A percentile compares a stretch with the other conserved stretches of the same genome.
Evolutionary conservation across 92 coral and sea anemone genomes (phyloP).

Genomic region (Blastomussa wellsi): DNA sequence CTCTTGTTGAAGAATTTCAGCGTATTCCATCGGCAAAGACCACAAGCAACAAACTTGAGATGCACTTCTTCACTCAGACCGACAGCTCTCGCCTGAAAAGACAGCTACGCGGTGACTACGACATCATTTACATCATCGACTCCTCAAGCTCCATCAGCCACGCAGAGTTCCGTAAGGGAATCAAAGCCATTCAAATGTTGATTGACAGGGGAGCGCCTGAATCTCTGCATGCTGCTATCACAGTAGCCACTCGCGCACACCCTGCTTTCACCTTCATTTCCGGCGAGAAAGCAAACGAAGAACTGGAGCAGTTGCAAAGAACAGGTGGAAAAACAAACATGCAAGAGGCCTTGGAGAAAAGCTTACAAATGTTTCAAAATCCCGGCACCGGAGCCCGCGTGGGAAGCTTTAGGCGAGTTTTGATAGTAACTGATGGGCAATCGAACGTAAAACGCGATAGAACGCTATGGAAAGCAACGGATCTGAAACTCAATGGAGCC

Average conservation of each 20-base stretch:
- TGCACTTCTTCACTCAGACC: conserved; percentile 47
- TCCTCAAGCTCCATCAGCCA: conserved; percentile 77
- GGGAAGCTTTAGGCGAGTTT: conserved; percentile 66
- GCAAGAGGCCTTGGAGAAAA: conserved; percentile 74
- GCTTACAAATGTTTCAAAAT: conserved; percentile 49
- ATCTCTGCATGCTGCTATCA: conserved; percentile 62
- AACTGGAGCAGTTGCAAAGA: conserved; percentile 56
- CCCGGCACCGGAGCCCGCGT: conserved; percentile 50
- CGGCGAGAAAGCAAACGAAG: conserved; percentile 42
- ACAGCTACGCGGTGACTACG: conserved; percentile 60
- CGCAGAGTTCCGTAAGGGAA: conserved; percentile 64
- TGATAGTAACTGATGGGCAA: conserved; percentile 85
- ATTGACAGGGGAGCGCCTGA: conserved; percentile 51
- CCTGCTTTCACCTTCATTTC: conserved; percentile 56
- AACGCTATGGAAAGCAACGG: conserved; percentile 65
- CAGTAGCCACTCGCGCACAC: conserved; percentile 70
- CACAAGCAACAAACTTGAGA: conserved; percentile 61
- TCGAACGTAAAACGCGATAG: conserved; percentile 62
- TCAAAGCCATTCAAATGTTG: conserved; percentile 58
- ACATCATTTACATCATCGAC: conserved; percentile 73
- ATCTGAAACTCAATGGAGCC: conserved; percentile 60
- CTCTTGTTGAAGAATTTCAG: conserved; percentile 40
- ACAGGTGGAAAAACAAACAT: conserved; percentile 85
- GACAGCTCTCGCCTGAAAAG: conserved; percentile 56
- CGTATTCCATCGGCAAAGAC: conserved; percentile 52